These are phyloP conservation scores for Tryphoninae sp. DNA, from an alignment of 2,888 invertebrate genomes.

Conservation along the genomic window DNA sequence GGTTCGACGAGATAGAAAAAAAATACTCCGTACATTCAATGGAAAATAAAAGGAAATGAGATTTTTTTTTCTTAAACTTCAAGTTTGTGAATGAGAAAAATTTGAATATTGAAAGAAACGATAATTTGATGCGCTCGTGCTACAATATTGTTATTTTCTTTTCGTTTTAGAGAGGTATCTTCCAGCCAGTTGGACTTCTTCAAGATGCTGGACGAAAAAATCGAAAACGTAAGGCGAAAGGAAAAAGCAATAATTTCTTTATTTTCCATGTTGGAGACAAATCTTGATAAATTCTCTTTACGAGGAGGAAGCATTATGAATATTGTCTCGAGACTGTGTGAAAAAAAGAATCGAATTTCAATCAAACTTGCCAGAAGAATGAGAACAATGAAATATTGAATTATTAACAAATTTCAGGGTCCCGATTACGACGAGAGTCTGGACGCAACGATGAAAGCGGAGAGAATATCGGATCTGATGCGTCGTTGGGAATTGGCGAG, in stretches of 20 bases:
- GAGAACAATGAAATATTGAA: neutral
- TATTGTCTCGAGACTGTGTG: neutral
- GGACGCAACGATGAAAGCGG: constrained; percentile 87
- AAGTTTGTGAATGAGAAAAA: no score
- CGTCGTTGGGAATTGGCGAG: constrained; percentile 91
- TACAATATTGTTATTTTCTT: constrained; percentile 56
- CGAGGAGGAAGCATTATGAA: neutral
- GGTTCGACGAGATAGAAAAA: no score
- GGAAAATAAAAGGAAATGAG: no score
- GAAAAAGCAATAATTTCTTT: constrained; percentile 15
- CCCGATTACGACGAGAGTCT: constrained; percentile 90
- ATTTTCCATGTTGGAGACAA: neutral
- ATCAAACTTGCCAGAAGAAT: neutral
- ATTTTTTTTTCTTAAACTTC: no score
- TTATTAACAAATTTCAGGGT: constrained; percentile 83
- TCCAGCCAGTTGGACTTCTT: constrained; percentile 96
- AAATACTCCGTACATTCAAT: no score
- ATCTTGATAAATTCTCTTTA: no score
- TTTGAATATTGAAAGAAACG: no score
- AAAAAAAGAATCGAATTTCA: neutral
- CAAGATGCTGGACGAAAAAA: constrained; percentile 95
- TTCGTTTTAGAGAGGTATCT: constrained; percentile 90
- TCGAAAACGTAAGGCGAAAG: constrained; percentile 88
- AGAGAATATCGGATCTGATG: constrained; percentile 86
- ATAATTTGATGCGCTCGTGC: no score